Evolutionary conservation across 1,140 invertebrate species (phyloP).

Genomic region (Calycopis cecrops): DNA sequence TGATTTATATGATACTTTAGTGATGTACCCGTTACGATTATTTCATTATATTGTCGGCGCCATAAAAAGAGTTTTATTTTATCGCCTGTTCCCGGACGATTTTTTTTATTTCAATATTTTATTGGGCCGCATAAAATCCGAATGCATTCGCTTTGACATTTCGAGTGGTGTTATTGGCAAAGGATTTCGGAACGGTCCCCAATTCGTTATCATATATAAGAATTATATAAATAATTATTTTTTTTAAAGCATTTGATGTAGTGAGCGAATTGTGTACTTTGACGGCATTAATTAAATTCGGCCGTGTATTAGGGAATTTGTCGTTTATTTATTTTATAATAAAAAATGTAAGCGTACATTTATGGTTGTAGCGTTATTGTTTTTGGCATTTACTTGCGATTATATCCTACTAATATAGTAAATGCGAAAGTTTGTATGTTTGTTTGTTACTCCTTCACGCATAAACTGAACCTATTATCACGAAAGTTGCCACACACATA

Average conservation of each 20-base stretch:
- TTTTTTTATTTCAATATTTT: conserved; percentile 72
- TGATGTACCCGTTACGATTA: conserved; percentile 68
- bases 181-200: conserved; percentile 15
- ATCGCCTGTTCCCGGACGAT: conserved; percentile 56
- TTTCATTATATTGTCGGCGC: conserved; percentile 73
- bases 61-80: conserved; percentile 73
- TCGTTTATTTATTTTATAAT: no score
- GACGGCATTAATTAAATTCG: neutral
- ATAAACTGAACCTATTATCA: no score
- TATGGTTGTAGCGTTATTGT: no score
- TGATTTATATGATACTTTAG: conserved; percentile 69
- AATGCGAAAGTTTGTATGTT: no score
- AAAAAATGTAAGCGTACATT: no score
- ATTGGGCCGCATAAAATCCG: conserved; percentile 61
- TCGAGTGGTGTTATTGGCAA: conserved; percentile 27
- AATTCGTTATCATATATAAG: conserved; percentile 5
- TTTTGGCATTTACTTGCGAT: no score
- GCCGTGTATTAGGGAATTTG: no score
- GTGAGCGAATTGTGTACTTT: neutral
- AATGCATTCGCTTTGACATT: conserved; percentile 44
- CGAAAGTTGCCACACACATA: no score
- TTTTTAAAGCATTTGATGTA: conserved; percentile 14
- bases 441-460: no score
- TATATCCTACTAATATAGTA: no score
- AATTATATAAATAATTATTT: neutral